phyloP scores from a whole-genome alignment of 2,797 vertebrate species.

The Peromyscus eremicus region DNA sequence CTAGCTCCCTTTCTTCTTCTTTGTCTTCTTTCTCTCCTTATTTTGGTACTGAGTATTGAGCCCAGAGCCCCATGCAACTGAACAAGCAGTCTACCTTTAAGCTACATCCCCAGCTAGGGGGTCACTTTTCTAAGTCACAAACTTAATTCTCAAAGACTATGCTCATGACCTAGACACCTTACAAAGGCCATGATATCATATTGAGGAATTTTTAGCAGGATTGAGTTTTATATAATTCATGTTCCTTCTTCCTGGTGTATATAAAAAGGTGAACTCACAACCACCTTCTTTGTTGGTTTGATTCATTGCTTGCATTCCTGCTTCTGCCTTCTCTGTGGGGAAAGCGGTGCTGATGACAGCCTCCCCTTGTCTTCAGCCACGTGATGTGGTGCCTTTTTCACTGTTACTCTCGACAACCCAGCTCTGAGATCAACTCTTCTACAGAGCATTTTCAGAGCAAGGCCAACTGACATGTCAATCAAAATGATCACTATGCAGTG shows the following conservation, averaged over 20 bases:
- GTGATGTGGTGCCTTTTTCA: background rate
- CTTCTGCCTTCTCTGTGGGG: background rate
- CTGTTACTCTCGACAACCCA: background rate
- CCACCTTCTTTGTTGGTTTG: background rate
- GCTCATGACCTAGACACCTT: background rate
- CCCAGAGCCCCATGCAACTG: background rate
- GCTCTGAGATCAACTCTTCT: background rate
- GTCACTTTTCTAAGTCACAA: background rate
- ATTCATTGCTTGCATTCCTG: background rate
- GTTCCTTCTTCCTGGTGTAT: background rate
- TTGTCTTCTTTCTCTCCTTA: background rate
- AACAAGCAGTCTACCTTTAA: background rate
- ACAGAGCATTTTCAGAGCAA: background rate
- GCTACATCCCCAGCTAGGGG: background rate
- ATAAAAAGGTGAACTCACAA: background rate
- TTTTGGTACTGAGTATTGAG: background rate
- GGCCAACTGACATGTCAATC: background rate
- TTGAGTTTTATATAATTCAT: constrained; percentile 2
- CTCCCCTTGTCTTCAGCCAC: background rate
- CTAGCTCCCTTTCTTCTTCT: background rate
- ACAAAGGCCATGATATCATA: background rate
- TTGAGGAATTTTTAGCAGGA: background rate
- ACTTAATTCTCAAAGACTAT: background rate
- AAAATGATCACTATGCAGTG: background rate
- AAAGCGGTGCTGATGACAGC: background rate